Base-by-base conservation (phyloP, 2,888 invertebrate species). In the Meiosimyza decipiens region DNA sequence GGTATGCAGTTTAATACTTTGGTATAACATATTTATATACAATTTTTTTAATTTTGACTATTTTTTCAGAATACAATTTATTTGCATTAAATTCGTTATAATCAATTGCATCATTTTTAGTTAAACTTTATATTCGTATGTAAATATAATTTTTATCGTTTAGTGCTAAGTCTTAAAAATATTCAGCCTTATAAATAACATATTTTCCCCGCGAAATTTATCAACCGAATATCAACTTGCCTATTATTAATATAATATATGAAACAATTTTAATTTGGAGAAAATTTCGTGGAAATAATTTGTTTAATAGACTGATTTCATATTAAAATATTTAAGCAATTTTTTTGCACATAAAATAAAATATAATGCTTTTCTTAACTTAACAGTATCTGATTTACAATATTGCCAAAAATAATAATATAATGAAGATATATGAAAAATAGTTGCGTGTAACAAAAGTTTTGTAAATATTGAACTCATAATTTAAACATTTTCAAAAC, bases 71-170 rank as follows among this genome's bases (percentile, higher is more conserved):
- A 70, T 54, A 70, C 47, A 70, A 70, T 70, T 62, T 70, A 70
- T 70, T 70, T 63, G 52, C 63, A 28, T 12, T 70, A 70, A 62
- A 70, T 63, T 70, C 70, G 70, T 70, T 11, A 63, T 63, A 63
- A 47, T 70, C 40, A 70, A 70, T 70, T 70, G 70, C 54, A 52
- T 70, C 62, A 54, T 70, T 28, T 60, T 49, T 60, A 47, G 51
- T 59, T 69, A 50, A 22, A 64, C 64, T 64, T 64, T 64, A 64
- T 64, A 70, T 62, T 70, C 69, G 54, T 63, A 70, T 62, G 54
- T 63, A 63, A 70, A 70, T 70, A 70, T 70, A 63, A 60, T 51
- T 70, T 63, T 70, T 70, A 70, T 70, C 54, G 68, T 59, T 33
- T 54, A 63, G 63, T 63, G 62, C 70, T 70, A 70, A 62, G 18